These are phyloP conservation scores for Sitodiplosis mosellana DNA, from an alignment of 1,140 invertebrate genomes.

Conservation along the genomic window DNA sequence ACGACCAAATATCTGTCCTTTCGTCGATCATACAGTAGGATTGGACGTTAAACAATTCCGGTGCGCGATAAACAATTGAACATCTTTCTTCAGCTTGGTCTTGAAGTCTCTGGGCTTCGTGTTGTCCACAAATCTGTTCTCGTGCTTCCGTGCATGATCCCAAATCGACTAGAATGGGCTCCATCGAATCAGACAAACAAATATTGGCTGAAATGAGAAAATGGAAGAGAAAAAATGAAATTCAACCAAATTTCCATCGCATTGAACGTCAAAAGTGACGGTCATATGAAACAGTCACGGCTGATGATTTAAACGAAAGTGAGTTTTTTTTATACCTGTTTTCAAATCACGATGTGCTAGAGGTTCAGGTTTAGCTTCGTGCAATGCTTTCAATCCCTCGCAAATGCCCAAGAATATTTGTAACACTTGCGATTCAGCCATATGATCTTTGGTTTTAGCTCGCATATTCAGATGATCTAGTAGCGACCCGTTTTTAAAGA, in stretches of 20 bases:
- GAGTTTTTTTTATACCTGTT: slow-evolving; percentile 29
- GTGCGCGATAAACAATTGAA: slow-evolving; percentile 73
- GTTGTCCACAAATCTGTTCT: slow-evolving; percentile 49
- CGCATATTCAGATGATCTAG: slow-evolving; percentile 45
- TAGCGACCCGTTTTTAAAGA: slow-evolving; percentile 62
- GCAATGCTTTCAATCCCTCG: slow-evolving; percentile 54
- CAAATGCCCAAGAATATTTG: slow-evolving; percentile 55
- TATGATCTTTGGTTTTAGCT: slow-evolving; percentile 35
- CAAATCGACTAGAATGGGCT: slow-evolving; percentile 67
- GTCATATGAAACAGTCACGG: too few relatives aligned
- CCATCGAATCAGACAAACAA: slow-evolving; percentile 48
- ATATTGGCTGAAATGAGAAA: slow-evolving; percentile 42
- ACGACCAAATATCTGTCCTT: slow-evolving; percentile 73
- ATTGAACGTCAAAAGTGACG: too few relatives aligned
- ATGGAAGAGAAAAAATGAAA: too few relatives aligned
- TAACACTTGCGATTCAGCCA: slow-evolving; percentile 44
- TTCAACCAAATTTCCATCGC: too few relatives aligned
- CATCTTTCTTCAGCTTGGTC: slow-evolving; percentile 68
- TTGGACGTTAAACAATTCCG: slow-evolving; percentile 75
- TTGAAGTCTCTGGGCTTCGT: slow-evolving; percentile 55
- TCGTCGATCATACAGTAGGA: slow-evolving; percentile 64
- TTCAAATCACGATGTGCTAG: slow-evolving; percentile 72
- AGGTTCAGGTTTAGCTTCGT: slow-evolving; percentile 49
- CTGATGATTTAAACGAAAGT: neutral
- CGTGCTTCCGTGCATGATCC: slow-evolving; percentile 59